These are phyloP conservation scores for Charanyca ferruginea DNA, from an alignment of 2,888 invertebrate genomes.

Conservation along the genomic window DNA sequence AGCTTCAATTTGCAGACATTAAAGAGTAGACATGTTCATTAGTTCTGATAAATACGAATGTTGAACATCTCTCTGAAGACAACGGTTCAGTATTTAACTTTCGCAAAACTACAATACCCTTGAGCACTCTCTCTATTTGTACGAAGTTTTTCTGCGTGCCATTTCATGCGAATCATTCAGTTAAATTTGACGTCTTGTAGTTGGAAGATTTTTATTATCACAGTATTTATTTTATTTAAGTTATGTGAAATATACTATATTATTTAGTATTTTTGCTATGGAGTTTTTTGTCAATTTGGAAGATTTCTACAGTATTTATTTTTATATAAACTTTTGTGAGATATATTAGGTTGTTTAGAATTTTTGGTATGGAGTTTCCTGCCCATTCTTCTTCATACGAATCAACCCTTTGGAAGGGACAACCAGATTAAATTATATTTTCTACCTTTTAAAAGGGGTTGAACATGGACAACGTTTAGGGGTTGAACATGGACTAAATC, in stretches of 20 bases:
- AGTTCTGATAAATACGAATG: constrained; percentile 31
- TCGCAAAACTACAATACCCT: constrained; percentile 42
- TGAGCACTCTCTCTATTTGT: constrained; percentile 35
- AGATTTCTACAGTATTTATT: background rate
- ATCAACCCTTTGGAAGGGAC: no score
- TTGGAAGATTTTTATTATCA: background rate
- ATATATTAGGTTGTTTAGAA: no score
- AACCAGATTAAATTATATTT: no score
- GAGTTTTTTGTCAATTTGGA: no score
- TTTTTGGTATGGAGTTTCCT: no score
- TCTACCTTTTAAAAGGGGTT: no score
- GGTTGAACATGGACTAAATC: no score
- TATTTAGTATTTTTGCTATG: no score
- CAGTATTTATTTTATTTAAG: background rate
- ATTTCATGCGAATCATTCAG: constrained; percentile 25
- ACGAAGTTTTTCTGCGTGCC: constrained; percentile 33
- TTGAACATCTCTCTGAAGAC: constrained; percentile 33
- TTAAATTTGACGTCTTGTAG: constrained; percentile 7
- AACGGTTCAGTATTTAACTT: constrained; percentile 45
- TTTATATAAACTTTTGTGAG: background rate
- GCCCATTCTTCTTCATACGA: no score
- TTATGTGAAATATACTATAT: background rate
- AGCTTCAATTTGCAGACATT: constrained; percentile 15
- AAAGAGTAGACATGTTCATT: constrained; percentile 14
- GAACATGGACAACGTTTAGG: no score